Percentiles rank a stretch among this genome's conserved stretches.
Evolutionary conservation across 1,140 invertebrate genomes (phyloP).

Genomic region (Schmidtea mediterranea): DNA sequence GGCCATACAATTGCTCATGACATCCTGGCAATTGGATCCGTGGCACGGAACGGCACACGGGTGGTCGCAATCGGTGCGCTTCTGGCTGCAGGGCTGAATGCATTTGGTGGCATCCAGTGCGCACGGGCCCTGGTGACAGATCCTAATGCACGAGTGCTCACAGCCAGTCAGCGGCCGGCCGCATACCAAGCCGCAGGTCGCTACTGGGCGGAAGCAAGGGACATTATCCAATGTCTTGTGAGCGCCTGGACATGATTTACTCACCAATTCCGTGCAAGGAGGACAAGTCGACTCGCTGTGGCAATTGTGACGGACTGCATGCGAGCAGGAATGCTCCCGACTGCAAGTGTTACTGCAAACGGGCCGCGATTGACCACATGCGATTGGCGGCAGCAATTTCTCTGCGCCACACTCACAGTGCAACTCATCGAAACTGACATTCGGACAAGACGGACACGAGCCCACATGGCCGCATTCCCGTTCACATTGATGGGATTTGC

Average conservation of each 20-base stretch:
- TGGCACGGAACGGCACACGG: neutral
- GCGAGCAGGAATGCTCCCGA: neutral
- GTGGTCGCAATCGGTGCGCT: neutral
- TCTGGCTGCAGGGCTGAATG: neutral
- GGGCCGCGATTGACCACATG: neutral
- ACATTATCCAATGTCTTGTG: neutral
- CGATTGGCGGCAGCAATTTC: neutral
- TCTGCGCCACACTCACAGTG: too few species aligned
- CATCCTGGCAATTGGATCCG: too few species aligned
- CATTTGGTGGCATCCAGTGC: neutral
- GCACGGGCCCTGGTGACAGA: neutral
- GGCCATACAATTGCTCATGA: too few species aligned
- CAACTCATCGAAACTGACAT: too few species aligned
- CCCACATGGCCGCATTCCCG: too few species aligned
- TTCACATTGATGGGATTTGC: neutral
- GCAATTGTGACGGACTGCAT: conserved; percentile 2
- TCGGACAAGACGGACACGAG: too few species aligned
- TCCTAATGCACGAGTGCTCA: neutral
- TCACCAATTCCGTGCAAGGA: neutral
- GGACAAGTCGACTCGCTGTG: conserved; percentile 2
- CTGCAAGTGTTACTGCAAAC: neutral
- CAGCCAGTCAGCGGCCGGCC: neutral
- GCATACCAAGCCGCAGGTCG: neutral
- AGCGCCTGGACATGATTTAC: neutral
- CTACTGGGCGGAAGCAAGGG: neutral